Base-by-base conservation (phyloP, 2,113 vertebrate genomes). In the Takifugu bimaculatus region DNA sequence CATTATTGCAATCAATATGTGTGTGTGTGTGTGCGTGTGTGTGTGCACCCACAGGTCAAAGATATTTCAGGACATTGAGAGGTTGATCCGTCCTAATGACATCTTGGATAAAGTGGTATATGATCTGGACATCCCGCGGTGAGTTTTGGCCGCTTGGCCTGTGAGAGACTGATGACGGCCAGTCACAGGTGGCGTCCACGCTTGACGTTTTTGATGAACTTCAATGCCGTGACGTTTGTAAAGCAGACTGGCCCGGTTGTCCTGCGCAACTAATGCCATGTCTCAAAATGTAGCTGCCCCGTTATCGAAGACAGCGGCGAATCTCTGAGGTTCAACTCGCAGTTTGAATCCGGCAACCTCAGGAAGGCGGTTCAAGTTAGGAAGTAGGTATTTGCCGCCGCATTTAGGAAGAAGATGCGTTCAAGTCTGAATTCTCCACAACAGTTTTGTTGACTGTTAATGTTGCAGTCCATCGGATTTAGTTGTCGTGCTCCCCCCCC, bases 1-100 rank as follows among this genome's bases (percentile, higher is more conserved):
- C 7, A 11, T 39, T 39, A 39, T 11, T 39, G 7, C 10, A 39
- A 39, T 35, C 2, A 39, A 11, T 10, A 2, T 39, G 5, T 2
- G 5, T 35, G 20, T 20, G 20, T 20, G 20, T 20, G 4, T 35
- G 2, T 27, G 14, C 10, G 6, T 27, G 60, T 68, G 50, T 39
- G 2, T 63, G 43, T 70, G 42, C 57, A 72, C 65, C 76, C 87
- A 69, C 84, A 99, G 96, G 88, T 93, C 91, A 52, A 99, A 98
- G 91, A 99, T 98, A 73, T 95, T 92, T 78, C 96, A 99, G 87
- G 96, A 99, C 87, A 98, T 98, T 64, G 96, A 99, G 88, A 93
- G 97, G 66, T 85, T 99, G 72, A 98, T 99, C 88, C 92, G 98
- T 87, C 93, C 96, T n/a, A 93, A 90, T 77, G 96, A 99, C 67